A percentile compares a stretch with the other conserved stretches of the same genome.
Evolutionary conservation across 2,888 invertebrate genomes (phyloP).

Genomic region (Pristionchus japonicus): DNA sequence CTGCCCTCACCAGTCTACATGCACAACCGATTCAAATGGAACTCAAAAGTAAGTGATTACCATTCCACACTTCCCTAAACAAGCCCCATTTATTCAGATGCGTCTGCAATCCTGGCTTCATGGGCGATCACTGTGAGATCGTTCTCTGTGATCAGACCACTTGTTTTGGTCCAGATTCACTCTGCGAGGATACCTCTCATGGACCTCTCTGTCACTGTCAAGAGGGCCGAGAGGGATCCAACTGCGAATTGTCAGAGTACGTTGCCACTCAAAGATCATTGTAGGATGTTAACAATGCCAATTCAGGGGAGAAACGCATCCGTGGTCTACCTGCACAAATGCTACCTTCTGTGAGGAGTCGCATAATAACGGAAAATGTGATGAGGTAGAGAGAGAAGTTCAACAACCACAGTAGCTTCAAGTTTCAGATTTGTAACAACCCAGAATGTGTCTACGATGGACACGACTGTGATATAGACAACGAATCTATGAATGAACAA

Average conservation of each 20-base stretch:
- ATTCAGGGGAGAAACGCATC: neutral
- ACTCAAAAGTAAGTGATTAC: neutral
- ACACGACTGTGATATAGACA: neutral
- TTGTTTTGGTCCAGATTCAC: neutral
- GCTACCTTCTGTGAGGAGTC: neutral
- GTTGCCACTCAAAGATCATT: neutral
- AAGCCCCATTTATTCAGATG: neutral
- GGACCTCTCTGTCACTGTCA: neutral
- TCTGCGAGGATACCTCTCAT: neutral
- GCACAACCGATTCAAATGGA: neutral
- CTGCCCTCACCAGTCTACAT: neutral
- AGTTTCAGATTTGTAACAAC: neutral
- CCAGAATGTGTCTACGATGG: neutral
- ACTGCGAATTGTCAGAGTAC: neutral
- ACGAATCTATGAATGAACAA: neutral
- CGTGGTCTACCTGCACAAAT: neutral
- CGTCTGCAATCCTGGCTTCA: neutral
- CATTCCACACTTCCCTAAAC: neutral
- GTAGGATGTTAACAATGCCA: neutral
- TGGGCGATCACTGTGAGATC: neutral
- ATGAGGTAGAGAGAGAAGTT: neutral
- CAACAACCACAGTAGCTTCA: neutral
- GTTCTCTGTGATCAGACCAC: neutral
- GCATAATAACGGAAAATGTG: neutral
- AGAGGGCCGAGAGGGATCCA: neutral